These are phyloP conservation scores for Tolmerus cingulatus DNA, from an alignment of 2,888 invertebrate species.

Conservation along the genomic window DNA sequence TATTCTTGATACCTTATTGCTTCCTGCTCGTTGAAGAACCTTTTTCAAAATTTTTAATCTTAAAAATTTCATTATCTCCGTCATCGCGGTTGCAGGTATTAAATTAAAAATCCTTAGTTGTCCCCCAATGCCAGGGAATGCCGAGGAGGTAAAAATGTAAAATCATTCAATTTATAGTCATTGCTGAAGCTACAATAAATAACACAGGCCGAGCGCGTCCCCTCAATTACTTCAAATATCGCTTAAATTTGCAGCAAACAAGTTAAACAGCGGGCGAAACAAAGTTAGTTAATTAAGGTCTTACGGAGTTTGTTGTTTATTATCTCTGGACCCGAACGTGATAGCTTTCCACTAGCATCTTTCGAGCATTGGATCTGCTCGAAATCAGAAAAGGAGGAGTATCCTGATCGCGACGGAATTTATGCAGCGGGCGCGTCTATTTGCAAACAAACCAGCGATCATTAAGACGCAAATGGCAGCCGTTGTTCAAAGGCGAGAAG, in stretches of 20 bases:
- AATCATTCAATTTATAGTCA: conserved; percentile 20
- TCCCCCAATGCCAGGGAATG: background rate
- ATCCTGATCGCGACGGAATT: conserved; percentile 11
- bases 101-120: background rate
- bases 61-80: background rate
- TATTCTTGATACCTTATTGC: background rate
- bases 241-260: conserved; percentile 19
- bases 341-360: background rate
- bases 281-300: conserved; percentile 19
- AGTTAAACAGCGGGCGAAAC: background rate
- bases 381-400: background rate
- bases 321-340: background rate
- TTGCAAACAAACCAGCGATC: conserved; percentile 35
- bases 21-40: background rate
- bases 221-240: conserved; percentile 29
- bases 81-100: background rate
- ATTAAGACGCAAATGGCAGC: conserved; percentile 16
- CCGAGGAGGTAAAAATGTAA: background rate
- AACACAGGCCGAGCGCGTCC: background rate
- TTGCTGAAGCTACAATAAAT: background rate
- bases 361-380: background rate
- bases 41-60: background rate
- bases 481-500: conserved; percentile 24
- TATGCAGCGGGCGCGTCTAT: conserved; percentile 4
- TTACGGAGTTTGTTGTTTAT: conserved; percentile 14